A percentile compares a stretch with the other conserved stretches of the same genome.
These are phyloP conservation scores for Isaurus tuberculatus DNA, from an alignment of 92 coral and sea anemone genomes.

Conservation along the genomic window DNA sequence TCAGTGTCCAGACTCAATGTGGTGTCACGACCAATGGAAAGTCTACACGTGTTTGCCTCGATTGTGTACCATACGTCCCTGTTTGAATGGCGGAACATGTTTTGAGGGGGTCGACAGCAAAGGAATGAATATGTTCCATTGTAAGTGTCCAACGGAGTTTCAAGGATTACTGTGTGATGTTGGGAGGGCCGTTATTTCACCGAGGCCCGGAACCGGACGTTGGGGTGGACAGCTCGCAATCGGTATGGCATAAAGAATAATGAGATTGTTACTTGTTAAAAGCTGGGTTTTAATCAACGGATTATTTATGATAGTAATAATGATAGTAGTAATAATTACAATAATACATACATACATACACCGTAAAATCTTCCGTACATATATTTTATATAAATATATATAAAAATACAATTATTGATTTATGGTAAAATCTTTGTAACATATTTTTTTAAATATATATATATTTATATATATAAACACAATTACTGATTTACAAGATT, in stretches of 20 bases:
- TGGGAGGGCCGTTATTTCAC: slow-evolving; percentile 69
- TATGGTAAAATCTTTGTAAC: too few species aligned
- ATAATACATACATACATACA: too few species aligned
- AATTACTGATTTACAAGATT: too few species aligned
- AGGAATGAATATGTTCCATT: slow-evolving; percentile 72
- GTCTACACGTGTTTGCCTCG: slow-evolving; percentile 78
- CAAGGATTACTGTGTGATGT: slow-evolving; percentile 83
- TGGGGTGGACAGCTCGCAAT: slow-evolving; percentile 74
- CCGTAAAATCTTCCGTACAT: too few species aligned
- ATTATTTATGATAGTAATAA: too few species aligned
- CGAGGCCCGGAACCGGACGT: slow-evolving; percentile 55
- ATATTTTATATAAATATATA: too few species aligned
- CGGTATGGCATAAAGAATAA: slow-evolving; percentile 43
- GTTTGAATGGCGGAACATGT: slow-evolving; percentile 89
- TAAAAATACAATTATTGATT: too few species aligned
- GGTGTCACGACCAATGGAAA: slow-evolving; percentile 96
- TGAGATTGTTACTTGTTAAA: too few species aligned
- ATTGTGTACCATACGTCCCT: slow-evolving; percentile 73
- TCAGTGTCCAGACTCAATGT: slow-evolving; percentile 67
- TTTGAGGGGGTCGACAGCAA: slow-evolving; percentile 72
- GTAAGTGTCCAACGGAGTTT: slow-evolving; percentile 72
- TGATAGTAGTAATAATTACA: too few species aligned
- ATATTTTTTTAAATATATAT: too few species aligned
- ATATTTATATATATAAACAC: too few species aligned
- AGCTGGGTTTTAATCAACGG: neutral